phyloP scores from a whole-genome alignment of 1,140 invertebrate genomes.

The Pissodes strobi region DNA sequence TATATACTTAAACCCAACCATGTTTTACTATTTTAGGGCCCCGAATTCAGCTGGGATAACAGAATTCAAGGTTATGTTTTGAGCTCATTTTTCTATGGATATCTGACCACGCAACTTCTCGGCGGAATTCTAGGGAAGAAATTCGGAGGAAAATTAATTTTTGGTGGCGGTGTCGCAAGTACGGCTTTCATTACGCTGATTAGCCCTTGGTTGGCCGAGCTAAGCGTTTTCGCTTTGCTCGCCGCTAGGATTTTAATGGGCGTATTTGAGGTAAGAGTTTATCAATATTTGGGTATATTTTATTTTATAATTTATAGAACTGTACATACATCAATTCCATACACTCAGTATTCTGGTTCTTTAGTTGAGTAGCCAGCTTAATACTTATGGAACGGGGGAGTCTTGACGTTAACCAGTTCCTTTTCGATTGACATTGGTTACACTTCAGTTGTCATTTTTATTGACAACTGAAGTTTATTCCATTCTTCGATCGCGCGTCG shows the following conservation, averaged over 20 bases:
- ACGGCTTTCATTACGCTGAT: constrained; percentile 83
- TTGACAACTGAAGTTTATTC: no score
- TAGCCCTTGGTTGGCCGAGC: constrained; percentile 76
- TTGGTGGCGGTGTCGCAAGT: constrained; percentile 77
- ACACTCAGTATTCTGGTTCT: no score
- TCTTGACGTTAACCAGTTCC: no score
- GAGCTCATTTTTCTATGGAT: constrained; percentile 87
- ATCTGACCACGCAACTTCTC: constrained; percentile 73
- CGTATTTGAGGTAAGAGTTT: constrained; percentile 73
- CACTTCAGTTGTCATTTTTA: no score
- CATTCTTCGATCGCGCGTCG: no score
- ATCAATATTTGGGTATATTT: neutral
- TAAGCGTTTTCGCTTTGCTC: constrained; percentile 72
- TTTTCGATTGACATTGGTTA: no score
- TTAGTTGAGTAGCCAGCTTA: no score
- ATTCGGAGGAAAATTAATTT: constrained; percentile 68
- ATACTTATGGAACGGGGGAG: no score
- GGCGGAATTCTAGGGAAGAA: constrained; percentile 61
- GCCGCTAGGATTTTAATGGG: constrained; percentile 85
- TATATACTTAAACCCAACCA: no score
- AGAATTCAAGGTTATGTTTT: constrained; percentile 78
- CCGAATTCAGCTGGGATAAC: constrained; percentile 81
- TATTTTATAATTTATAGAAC: neutral
- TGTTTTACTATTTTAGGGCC: constrained; percentile 38
- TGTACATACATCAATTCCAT: no score